Base-by-base conservation (phyloP, 2,888 invertebrate genomes). In the Scrobipalpa costella region DNA sequence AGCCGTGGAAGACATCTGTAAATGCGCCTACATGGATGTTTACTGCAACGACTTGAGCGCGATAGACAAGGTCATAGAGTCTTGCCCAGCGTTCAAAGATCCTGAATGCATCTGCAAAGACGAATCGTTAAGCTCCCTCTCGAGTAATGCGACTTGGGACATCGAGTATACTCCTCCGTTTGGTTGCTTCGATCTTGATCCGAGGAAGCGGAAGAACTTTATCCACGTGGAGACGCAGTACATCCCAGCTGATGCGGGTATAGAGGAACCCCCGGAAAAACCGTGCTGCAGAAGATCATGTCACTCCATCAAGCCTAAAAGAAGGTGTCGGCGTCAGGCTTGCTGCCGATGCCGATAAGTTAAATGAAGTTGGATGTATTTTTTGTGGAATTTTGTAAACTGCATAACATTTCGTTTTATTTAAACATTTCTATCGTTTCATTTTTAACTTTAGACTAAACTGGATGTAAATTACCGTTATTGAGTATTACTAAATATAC, bases 131-230 rank as follows among this genome's bases (percentile, higher is more conserved):
- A 89, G 90, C 67, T 89, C 90, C 9, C 67, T 90, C 1, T 92
- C 92, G 0, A 92, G 92, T 62, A 94, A 94, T 66, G 93, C 93
- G 0, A 94, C 95, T 64, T 92, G 94, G 82, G 94, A 95, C 72
- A 94, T 95, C 49, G 95, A 94, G 66, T 95, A 95, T 62, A 95
- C 95, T 0, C 94, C 95, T 0, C 95, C 95, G 0, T 94, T 94
- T 50, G 95, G 94, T 0, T 90, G 95, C 47, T 94, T 95, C 61
- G 93, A 93, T 69, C 90, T 94, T 0, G 88, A 93, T 64, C 86
- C 92, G 0, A 87, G 93, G 9, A 85, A 90, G 60, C 81, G 86
- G 2, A 83, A 81, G 65, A 84, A 84, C 0, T 92, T 92, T 68
- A 83, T 93, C 1, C 93, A 94, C 68, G 92, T 89, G 0, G 94